Percentiles rank a stretch among this genome's conserved stretches.
Conservation (phyloP, 2,113 vertebrate genomes). For the Albula glossodonta region DNA sequence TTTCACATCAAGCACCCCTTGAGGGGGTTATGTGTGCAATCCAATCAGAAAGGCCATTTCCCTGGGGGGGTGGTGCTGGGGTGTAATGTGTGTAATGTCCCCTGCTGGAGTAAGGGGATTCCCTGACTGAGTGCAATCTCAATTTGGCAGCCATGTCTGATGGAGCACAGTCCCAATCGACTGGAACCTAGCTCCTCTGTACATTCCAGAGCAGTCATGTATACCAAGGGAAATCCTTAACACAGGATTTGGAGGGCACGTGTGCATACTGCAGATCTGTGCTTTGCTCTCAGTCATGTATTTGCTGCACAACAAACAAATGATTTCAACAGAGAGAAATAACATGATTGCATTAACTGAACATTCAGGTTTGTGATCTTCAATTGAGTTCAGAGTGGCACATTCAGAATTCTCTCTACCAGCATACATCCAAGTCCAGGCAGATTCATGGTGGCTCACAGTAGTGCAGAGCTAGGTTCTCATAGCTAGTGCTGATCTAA, state of each 20-base stretch:
- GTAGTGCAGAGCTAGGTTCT: no score
- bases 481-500: no score
- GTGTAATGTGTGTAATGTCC: neutral
- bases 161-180: neutral
- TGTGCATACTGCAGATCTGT: neutral
- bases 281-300: neutral
- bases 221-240: conserved; percentile 2
- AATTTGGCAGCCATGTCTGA: conserved; percentile 14
- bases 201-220: conserved; percentile 8
- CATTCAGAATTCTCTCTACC: no score
- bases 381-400: no score
- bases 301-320: neutral
- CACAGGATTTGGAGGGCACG: neutral
- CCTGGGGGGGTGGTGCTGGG: neutral
- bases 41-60: conserved; percentile 16
- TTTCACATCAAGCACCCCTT: neutral
- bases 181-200: conserved; percentile 12
- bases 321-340: no score
- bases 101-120: conserved; percentile 6
- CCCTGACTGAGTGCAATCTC: conserved; percentile 4
- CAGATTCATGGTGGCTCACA: no score
- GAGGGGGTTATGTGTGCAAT: neutral
- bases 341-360: no score
- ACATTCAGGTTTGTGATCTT: no score
- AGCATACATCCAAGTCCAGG: no score